These are phyloP conservation scores for Zosterops lateralis DNA, from an alignment of 2,113 vertebrate genomes.

Conservation along the genomic window DNA sequence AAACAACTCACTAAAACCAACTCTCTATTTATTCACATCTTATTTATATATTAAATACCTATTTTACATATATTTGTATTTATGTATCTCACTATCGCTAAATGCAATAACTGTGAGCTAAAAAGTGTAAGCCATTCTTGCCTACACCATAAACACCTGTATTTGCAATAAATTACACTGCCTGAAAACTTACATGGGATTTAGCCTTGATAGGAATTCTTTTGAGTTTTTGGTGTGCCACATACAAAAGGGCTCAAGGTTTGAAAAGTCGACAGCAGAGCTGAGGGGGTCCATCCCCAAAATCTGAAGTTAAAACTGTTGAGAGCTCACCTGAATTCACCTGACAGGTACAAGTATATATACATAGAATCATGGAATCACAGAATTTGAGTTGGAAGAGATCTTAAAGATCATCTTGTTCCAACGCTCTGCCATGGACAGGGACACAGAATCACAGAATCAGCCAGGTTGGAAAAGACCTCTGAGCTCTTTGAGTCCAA, in stretches of 20 bases:
- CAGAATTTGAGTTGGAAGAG: neutral
- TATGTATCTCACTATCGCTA: neutral
- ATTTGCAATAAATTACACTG: neutral
- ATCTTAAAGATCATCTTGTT: rapidly evolving
- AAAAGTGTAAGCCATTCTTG: neutral
- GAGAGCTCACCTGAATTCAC: neutral
- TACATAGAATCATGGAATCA: neutral
- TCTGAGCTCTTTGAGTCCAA: neutral
- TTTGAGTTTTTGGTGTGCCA: neutral
- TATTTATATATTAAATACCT: neutral
- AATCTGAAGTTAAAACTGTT: neutral
- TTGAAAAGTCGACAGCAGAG: neutral
- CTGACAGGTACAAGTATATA: no score
- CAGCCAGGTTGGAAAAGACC: neutral
- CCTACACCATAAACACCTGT: neutral
- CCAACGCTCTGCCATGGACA: neutral
- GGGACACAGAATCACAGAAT: neutral
- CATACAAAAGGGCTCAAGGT: neutral
- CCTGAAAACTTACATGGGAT: neutral
- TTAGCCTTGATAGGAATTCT: neutral
- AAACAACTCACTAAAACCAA: neutral
- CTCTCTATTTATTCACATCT: neutral
- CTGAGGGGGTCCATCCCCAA: neutral
- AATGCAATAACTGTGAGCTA: neutral
- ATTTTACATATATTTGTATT: neutral